Base-by-base conservation (phyloP, 2,797 vertebrate species). In the Nannoperca australis region DNA sequence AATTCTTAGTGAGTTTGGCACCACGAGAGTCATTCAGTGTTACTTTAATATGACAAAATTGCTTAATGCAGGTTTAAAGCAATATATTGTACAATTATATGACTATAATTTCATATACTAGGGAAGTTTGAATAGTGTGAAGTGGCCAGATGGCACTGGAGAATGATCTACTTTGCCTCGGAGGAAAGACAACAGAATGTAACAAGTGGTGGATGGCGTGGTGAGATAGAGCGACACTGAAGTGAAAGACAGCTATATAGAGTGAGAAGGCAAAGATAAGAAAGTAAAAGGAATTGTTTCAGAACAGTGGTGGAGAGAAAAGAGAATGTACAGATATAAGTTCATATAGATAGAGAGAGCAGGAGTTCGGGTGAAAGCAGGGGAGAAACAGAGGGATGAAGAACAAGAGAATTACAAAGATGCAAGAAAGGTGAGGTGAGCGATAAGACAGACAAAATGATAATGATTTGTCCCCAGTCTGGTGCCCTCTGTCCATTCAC, bases 71-170 rank as follows among this genome's bases (percentile, higher is more conserved):
- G 62, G 1, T 38, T 88, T 73, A 86, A 87, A 85, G 63, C 36
- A 73, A 36, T 17, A 34, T 6, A 54, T 62, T 55, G 24, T 30
- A 58, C 9, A 67, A 63, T 53, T 18, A 73, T 76, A 27, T 34
- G n/a, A 67, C 20, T 49, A 13, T 13, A 24, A 73, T 78, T 65
- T 76, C 12, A 63, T 40, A 56, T 12, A 60, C 45, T n/a, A 18
- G n/a, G 36, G 42, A 38, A 55, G 79, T 80, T 60, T 78, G 55
- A 82, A 61, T 30, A 40, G 56, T 79, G 64, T 76, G 55, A 85
- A 82, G 74, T 76, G 76, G 76, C 76, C 83, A 85, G 79, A 84
- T 80, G 85, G 84, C 62, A 70, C 11, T 63, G 69, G 30, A 89
- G 60, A 77, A 83, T 61, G 69, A 63, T 88, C 82, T 83, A 65